Evolutionary conservation across 2,113 vertebrate species (phyloP).

Genomic region (Tetrax tetrax): DNA sequence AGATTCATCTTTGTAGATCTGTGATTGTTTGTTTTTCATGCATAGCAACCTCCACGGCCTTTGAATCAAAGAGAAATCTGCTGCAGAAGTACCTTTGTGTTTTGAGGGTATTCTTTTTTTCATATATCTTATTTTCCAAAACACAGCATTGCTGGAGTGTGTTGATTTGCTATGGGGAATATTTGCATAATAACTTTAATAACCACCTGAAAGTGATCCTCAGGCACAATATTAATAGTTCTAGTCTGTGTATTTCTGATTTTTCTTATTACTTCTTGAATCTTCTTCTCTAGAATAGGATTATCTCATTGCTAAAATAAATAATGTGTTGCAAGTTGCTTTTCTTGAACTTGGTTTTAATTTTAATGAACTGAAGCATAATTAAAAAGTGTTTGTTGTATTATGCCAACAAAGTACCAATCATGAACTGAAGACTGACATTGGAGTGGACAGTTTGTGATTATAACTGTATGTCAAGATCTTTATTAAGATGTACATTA

Average conservation of each 20-base stretch:
- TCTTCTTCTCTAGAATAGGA: background rate
- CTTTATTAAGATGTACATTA: constrained; percentile 66
- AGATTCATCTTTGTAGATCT: background rate
- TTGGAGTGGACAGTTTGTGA: constrained; percentile 41
- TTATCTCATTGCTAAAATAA: background rate
- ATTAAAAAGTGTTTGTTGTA: constrained; percentile 34
- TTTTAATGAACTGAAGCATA: background rate
- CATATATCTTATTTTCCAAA: background rate
- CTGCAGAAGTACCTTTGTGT: background rate
- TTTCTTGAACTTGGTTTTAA: constrained; percentile 23
- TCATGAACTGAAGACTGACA: constrained; percentile 49
- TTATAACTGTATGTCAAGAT: constrained; percentile 52
- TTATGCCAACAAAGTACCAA: constrained; percentile 29
- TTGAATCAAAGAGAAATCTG: background rate
- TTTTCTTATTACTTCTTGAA: background rate
- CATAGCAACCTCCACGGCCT: background rate
- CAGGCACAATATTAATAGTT: background rate
- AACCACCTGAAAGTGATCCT: background rate
- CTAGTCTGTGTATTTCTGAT: background rate
- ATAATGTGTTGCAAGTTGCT: background rate
- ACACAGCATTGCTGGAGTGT: background rate
- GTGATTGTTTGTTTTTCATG: background rate
- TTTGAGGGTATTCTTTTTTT: background rate
- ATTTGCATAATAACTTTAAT: constrained; percentile 9
- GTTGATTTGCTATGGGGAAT: background rate